Evolutionary conservation across 2,888 invertebrate species (phyloP), one percentile per base, ranked within the genome.

Genomic region (Diachrysia chrysitis): DNA sequence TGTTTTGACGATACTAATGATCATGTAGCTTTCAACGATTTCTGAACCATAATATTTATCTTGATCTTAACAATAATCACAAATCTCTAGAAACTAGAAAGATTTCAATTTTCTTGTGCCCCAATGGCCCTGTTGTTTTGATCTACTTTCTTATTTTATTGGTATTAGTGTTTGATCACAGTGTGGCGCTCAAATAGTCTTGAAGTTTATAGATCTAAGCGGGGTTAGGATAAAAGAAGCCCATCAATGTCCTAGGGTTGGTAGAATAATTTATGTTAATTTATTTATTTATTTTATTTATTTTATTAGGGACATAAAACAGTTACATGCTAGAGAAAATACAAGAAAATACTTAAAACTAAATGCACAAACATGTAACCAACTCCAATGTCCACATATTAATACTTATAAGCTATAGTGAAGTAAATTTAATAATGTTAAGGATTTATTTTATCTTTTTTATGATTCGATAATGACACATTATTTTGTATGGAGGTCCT

Each of bases 131-230:
- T 32, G 53, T 48, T 57, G 51, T n/a, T 17, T 21, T 19, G 58
- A 25, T 46, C 55, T 16, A 62, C 57, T 73, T 79, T 78, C 65
- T 58, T 48, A 63, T 63, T 54, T 21, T 48, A 63, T 64, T n/a
- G 66, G n/a, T 48, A 63, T 64, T n/a, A 64, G n/a, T 46, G 58
- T 19, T 21, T 69, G 73, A 78, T 78, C 78, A 70, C 58, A 77
- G 69, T 7, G 37, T 14, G 53, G 56, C 25, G 48, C 35, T 16
- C 25, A 23, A 64, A 57, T 63, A 64, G 60, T 57, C 63, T 59
- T 62, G 21, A 58, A 55, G 54, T 61, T 64, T 58, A 78, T 73
- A 58, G 37, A 63, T 57, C 58, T 69, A 78, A 76, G 51, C 56
- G 64, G n/a, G n/a, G n/a, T 62, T 48, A 0, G 17, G 6, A 17